Evolutionary conservation across 2,888 invertebrate species (phyloP).

Genomic region (Cheilosia scutellata): DNA sequence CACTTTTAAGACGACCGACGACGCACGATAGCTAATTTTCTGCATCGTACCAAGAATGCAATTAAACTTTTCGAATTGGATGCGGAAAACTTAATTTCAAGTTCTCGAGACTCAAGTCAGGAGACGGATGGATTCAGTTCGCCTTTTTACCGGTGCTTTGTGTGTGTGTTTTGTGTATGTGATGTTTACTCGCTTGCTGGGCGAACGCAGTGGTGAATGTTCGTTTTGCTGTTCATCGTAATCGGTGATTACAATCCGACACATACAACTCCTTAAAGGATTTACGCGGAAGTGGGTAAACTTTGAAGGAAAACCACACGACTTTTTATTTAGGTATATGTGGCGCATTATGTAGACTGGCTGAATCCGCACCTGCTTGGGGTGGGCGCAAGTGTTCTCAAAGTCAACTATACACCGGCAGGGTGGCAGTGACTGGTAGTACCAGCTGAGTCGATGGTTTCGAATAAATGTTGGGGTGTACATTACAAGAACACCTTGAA

Average conservation of each 20-base stretch:
- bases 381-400: constrained; percentile 32
- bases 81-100: constrained; percentile 69
- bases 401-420: constrained; percentile 51
- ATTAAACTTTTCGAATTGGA: constrained; percentile 73
- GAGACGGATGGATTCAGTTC: constrained; percentile 41
- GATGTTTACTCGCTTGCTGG: constrained; percentile 27
- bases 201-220: constrained; percentile 18
- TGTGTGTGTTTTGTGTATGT: constrained; percentile 3
- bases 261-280: constrained; percentile 40
- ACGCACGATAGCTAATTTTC: constrained; percentile 49
- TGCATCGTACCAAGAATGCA: constrained; percentile 68
- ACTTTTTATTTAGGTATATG: constrained; percentile 39
- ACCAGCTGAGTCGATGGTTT: constrained; percentile 44
- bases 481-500: constrained; percentile 65
- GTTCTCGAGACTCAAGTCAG: constrained; percentile 37
- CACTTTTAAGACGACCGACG: constrained; percentile 42
- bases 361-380: constrained; percentile 5
- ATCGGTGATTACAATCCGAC: constrained; percentile 68
- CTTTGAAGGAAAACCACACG: constrained; percentile 65
- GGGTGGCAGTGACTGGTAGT: constrained; percentile 56
- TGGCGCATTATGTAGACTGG: constrained; percentile 52
- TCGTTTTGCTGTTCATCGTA: constrained; percentile 55
- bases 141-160: constrained; percentile 40
- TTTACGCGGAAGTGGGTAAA: constrained; percentile 55
- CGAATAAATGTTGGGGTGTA: constrained; percentile 15